phyloP scores from a whole-genome alignment of 2,113 vertebrate species.

The Catharus minimus region DNA sequence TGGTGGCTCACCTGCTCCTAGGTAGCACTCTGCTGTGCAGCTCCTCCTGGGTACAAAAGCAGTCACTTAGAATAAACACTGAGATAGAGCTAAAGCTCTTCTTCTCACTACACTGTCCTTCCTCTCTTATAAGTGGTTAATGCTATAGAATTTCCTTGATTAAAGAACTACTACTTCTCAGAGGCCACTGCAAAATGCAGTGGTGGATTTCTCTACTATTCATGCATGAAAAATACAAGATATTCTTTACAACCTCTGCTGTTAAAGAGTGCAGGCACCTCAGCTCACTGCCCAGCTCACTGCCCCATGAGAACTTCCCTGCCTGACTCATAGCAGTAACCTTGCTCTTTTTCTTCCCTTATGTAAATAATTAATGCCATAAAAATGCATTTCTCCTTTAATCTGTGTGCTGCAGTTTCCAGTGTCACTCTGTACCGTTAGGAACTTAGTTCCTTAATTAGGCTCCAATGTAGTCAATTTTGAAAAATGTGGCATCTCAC shows the following conservation, averaged over 20 bases:
- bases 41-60: background rate
- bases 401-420: background rate
- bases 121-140: background rate
- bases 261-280: background rate
- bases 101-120: background rate
- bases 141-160: background rate
- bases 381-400: background rate
- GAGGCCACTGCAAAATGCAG: background rate
- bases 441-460: constrained; percentile 26
- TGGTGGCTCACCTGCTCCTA: rapidly evolving
- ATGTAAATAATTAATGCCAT: background rate
- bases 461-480: background rate
- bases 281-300: background rate
- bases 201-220: background rate
- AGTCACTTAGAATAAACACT: background rate
- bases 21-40: too few species aligned
- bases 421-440: background rate
- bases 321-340: background rate
- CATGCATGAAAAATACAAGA: background rate
- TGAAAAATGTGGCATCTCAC: background rate
- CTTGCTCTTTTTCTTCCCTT: background rate
- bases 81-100: background rate
- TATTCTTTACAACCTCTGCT: background rate
- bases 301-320: background rate
- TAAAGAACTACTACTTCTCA: background rate